phyloP scores from a whole-genome alignment of 2,113 vertebrate species.

The Pangasianodon hypophthalmus region DNA sequence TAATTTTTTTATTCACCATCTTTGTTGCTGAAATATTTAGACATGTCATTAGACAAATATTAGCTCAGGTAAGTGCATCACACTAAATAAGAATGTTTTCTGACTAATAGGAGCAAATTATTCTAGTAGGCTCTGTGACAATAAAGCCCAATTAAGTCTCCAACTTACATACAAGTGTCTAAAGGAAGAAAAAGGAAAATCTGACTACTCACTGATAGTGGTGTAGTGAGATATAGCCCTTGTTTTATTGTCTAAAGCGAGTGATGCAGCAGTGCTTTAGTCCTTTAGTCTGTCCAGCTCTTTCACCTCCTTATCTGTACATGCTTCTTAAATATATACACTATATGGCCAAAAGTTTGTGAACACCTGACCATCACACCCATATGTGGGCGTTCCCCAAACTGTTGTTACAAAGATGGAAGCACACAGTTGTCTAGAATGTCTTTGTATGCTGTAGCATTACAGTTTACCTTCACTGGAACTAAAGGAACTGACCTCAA shows the following conservation, averaged over 20 bases:
- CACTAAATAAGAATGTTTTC: background rate
- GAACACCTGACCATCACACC: background rate
- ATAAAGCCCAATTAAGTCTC: background rate
- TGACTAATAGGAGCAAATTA: background rate
- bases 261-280: background rate
- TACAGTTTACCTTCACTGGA: background rate
- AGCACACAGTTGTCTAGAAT: background rate
- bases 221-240: background rate
- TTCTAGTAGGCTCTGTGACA: background rate
- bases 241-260: background rate
- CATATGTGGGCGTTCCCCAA: background rate
- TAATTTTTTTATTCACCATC: background rate
- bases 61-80: background rate
- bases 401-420: background rate
- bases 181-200: background rate
- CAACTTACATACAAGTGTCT: background rate
- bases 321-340: background rate
- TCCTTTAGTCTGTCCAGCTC: background rate
- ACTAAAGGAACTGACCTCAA: background rate
- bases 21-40: background rate
- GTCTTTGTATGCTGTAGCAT: background rate
- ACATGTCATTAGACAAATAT: background rate
- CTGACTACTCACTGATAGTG: background rate
- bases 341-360: background rate
- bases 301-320: background rate